Percentiles rank a stretch among this genome's conserved stretches.
phyloP scores from a whole-genome alignment of 2,797 vertebrate species.

The Champsocephalus esox region DNA sequence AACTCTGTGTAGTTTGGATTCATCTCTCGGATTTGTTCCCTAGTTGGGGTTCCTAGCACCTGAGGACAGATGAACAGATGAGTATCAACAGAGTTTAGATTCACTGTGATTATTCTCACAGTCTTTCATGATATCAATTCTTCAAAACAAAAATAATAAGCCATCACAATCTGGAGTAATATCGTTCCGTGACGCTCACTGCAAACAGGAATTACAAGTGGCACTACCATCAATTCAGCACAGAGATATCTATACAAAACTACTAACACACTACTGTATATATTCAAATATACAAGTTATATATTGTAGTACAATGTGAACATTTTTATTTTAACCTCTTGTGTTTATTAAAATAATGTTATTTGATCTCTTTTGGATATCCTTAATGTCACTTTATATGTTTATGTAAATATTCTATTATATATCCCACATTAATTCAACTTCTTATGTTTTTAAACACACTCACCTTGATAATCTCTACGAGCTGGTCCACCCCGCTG shows the following conservation, averaged over 20 bases:
- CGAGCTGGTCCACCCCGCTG: slow-evolving; percentile 94
- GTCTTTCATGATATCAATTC: background rate
- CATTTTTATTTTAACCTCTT: too few species aligned
- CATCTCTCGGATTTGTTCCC: slow-evolving; percentile 96
- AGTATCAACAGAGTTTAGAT: background rate
- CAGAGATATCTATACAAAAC: background rate
- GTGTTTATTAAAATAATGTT: too few species aligned
- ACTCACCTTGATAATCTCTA: slow-evolving; percentile 93
- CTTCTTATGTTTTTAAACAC: too few species aligned
- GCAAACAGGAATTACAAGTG: background rate
- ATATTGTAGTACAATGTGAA: too few species aligned
- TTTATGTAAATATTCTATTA: too few species aligned
- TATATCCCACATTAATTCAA: too few species aligned
- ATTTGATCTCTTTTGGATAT: too few species aligned
- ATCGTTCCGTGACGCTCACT: background rate
- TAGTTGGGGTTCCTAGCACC: slow-evolving; percentile 93
- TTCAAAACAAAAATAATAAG: background rate
- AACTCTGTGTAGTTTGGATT: slow-evolving; percentile 97
- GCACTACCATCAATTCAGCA: background rate
- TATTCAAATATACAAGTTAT: too few species aligned
- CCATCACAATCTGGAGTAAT: background rate
- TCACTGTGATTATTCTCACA: background rate
- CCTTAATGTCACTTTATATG: too few species aligned
- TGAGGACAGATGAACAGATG: slow-evolving; percentile 44
- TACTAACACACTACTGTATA: background rate